phyloP scores from a whole-genome alignment of 2,888 invertebrate species.

The Brachylomia viminalis region DNA sequence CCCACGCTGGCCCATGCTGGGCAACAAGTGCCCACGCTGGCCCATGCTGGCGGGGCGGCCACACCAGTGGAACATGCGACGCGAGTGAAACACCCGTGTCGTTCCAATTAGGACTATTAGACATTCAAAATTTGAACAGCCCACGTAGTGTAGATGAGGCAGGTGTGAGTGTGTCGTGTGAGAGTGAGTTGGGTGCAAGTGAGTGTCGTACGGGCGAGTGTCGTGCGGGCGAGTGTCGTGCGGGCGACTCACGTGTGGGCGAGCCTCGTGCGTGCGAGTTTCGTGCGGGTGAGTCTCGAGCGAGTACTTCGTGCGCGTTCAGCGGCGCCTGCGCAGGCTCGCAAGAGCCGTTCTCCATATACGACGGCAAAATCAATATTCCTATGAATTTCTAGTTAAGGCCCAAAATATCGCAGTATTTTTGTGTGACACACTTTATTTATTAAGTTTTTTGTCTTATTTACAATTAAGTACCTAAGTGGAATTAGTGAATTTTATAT shows the following conservation, averaged over 20 bases:
- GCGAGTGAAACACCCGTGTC: constrained; percentile 8
- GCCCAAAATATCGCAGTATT: constrained; percentile 59
- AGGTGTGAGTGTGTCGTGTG: constrained; percentile 37
- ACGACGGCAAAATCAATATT: constrained; percentile 66
- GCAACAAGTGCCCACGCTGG: constrained; percentile 41
- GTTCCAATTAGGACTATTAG: constrained; percentile 41
- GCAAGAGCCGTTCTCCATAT: constrained; percentile 53
- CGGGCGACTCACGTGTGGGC: neutral
- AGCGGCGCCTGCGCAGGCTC: constrained; percentile 29
- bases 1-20: constrained; percentile 54
- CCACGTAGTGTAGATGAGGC: constrained; percentile 38
- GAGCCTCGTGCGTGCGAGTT: neutral
- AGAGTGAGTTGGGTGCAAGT: constrained; percentile 27
- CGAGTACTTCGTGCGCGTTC: constrained; percentile 8
- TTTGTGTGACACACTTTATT: constrained; percentile 59
- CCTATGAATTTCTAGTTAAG: constrained; percentile 48
- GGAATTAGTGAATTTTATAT: constrained; percentile 64
- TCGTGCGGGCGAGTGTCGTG: neutral
- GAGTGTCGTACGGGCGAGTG: no score
- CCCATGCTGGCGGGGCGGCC: constrained; percentile 35
- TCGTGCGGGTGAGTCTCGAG: constrained; percentile 16
- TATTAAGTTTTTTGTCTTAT: constrained; percentile 57
- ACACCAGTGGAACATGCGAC: constrained; percentile 15
- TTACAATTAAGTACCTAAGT: constrained; percentile 58
- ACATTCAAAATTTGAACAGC: constrained; percentile 55